Percentiles rank a stretch among this genome's conserved stretches.
Conservation (phyloP, 64 coral and sea anemone species). For the Stichodactyla helianthus region DNA sequence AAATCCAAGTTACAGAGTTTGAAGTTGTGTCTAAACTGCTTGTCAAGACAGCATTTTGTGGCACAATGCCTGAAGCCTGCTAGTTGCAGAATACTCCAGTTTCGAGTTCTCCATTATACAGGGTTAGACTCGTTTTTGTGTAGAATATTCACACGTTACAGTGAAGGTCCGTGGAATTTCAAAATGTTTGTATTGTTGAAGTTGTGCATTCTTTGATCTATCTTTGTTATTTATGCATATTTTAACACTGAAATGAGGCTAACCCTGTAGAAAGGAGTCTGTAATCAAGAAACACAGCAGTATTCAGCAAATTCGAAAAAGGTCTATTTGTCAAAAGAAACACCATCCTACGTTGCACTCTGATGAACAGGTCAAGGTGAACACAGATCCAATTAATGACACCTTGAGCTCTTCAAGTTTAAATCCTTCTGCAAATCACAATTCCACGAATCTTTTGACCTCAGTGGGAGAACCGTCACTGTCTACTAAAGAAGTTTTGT, state of each 20-base stretch:
- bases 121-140: too few relatives aligned
- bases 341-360: slow-evolving; percentile 31
- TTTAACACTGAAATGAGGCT: too few relatives aligned
- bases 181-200: too few relatives aligned
- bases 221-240: too few relatives aligned
- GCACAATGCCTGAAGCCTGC: slow-evolving; percentile 29
- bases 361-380: slow-evolving; percentile 21
- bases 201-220: too few relatives aligned
- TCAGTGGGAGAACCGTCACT: slow-evolving; percentile 26
- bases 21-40: slow-evolving; percentile 29
- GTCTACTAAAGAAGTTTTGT: slow-evolving; percentile 33
- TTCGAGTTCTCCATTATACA: too few relatives aligned
- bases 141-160: too few relatives aligned
- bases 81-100: slow-evolving; percentile 31
- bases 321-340: slow-evolving; percentile 27
- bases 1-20: slow-evolving; percentile 12
- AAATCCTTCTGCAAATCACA: background rate
- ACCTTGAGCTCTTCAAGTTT: background rate
- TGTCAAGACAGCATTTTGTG: slow-evolving; percentile 40
- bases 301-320: too few relatives aligned
- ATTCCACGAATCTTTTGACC: slow-evolving; percentile 29
- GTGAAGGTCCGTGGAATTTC: too few relatives aligned
- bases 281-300: too few relatives aligned
- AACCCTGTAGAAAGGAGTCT: too few relatives aligned
- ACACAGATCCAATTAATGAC: background rate